These are phyloP conservation scores for Orthonevra nobilis DNA, from an alignment of 2,888 invertebrate species.

Conservation along the genomic window DNA sequence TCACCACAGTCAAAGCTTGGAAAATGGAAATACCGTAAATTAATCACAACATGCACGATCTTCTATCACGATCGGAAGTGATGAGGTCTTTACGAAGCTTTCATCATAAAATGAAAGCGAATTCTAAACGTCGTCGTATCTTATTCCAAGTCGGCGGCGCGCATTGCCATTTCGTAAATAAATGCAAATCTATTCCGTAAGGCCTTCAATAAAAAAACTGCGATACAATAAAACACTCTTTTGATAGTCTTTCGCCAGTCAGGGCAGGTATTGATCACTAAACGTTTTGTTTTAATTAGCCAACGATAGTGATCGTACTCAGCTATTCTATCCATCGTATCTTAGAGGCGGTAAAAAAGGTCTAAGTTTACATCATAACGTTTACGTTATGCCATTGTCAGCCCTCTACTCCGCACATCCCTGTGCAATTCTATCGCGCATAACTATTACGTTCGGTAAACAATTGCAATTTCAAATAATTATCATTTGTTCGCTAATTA, in stretches of 20 bases:
- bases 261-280: not conserved
- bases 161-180: not conserved
- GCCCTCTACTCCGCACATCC: not conserved
- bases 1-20: no score
- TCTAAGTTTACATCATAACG: constrained; percentile 1
- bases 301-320: not conserved
- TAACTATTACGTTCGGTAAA: constrained; percentile 53
- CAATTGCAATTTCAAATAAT: constrained; percentile 56
- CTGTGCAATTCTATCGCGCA: constrained; percentile 17
- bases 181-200: constrained; percentile 19
- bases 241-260: not conserved
- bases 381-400: not conserved
- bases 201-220: not conserved
- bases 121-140: not conserved
- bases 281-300: constrained; percentile 8
- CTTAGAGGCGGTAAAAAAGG: not conserved
- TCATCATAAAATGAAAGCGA: not conserved
- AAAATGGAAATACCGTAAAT: constrained; percentile 33
- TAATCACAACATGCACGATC: constrained; percentile 39
- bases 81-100: constrained; percentile 1
- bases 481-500: constrained; percentile 55
- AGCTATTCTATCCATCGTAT: not conserved
- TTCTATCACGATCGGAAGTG: constrained; percentile 45
- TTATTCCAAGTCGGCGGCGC: not conserved
- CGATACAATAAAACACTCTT: not conserved